Percentiles rank a stretch among this genome's conserved stretches.
These are phyloP conservation scores for Nemoura dubitans DNA, from an alignment of 2,888 invertebrate genomes.

Conservation along the genomic window DNA sequence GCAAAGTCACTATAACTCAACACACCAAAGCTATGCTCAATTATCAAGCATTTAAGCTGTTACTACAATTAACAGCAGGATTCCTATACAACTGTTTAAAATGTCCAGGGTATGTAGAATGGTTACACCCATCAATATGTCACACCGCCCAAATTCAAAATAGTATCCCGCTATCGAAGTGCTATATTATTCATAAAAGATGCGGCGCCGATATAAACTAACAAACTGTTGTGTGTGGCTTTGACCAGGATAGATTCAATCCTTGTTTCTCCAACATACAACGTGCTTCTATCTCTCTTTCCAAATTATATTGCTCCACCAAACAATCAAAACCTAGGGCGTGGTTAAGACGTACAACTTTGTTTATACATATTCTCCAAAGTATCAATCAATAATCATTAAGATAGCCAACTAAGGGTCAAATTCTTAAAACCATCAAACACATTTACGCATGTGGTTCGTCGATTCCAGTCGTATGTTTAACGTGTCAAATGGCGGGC, in stretches of 20 bases:
- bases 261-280: neutral
- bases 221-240: neutral
- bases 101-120: neutral
- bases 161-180: neutral
- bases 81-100: neutral
- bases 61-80: conserved; percentile 5
- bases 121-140: conserved; percentile 7
- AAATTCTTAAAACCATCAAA: neutral
- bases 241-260: neutral
- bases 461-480: neutral
- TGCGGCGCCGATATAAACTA: neutral
- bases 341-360: neutral
- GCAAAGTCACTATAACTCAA: neutral
- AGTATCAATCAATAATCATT: conserved; percentile 29
- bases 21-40: neutral
- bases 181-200: neutral
- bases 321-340: conserved; percentile 3
- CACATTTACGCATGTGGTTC: neutral
- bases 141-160: neutral
- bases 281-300: neutral
- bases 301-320: conserved; percentile 18
- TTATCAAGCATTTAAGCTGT: neutral
- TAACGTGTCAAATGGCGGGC: neutral
- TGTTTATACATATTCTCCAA: conserved; percentile 15
- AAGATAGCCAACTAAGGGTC: conserved; percentile 7